These are phyloP conservation scores for Simalia tracyae DNA, from an alignment of 2,797 vertebrate genomes.

Conservation along the genomic window DNA sequence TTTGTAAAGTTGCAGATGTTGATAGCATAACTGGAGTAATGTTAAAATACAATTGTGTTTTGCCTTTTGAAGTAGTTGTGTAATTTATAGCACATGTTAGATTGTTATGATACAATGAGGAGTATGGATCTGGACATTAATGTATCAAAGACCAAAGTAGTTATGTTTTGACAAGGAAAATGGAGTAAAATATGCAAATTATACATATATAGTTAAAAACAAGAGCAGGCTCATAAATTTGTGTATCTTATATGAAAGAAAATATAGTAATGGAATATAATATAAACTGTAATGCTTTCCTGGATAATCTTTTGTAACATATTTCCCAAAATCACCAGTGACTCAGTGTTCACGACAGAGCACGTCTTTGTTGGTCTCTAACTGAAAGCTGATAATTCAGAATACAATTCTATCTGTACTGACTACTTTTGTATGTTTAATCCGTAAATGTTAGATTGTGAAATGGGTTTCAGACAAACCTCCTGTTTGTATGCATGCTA, in stretches of 20 bases:
- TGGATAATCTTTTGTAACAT: neutral
- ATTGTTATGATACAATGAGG: neutral
- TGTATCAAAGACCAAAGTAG: neutral
- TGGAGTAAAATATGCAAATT: neutral
- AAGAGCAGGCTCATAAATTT: neutral
- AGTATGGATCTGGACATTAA: neutral
- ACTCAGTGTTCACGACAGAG: neutral
- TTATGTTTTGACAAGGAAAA: neutral
- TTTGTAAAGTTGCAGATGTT: neutral
- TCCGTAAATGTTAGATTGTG: conserved; percentile 43
- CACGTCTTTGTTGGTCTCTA: neutral
- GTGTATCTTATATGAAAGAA: neutral
- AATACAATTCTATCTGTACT: conserved; percentile 11
- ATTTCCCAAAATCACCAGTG: neutral
- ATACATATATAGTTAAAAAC: neutral
- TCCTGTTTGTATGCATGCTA: conserved; percentile 40
- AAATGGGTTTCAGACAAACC: conserved; percentile 43
- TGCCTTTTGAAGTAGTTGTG: neutral
- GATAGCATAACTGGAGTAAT: neutral
- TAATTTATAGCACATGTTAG: neutral
- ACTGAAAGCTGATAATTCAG: neutral
- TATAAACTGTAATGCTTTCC: neutral
- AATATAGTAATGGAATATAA: neutral
- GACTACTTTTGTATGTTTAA: conserved; percentile 36
- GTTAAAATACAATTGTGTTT: neutral